A percentile compares a stretch with the other conserved stretches of the same genome.
phyloP scores from a whole-genome alignment of 2,888 invertebrate species.

The Nephrotoma appendiculata region DNA sequence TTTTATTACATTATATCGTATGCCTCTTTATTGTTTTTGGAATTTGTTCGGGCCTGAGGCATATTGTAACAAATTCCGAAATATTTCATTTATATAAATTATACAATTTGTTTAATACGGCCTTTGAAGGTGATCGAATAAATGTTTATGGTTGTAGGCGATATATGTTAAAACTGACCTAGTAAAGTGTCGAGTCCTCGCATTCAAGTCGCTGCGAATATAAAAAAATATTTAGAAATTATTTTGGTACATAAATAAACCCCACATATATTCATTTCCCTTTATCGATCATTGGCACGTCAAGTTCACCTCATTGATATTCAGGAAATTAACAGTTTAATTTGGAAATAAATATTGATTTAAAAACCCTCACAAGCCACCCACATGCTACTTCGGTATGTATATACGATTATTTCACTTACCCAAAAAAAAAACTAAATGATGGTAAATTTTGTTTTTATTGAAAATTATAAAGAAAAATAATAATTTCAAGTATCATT shows the following conservation, averaged over 20 bases:
- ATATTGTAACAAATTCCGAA: background rate
- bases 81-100: background rate
- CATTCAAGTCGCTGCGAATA: background rate
- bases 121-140: background rate
- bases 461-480: background rate
- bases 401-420: background rate
- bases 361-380: background rate
- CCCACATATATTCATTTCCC: background rate
- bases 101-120: background rate
- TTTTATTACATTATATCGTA: background rate
- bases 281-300: background rate
- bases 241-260: background rate
- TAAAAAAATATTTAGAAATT: background rate
- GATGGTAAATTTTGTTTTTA: background rate
- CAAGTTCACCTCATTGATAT: background rate
- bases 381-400: background rate
- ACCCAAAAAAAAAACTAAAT: background rate
- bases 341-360: background rate
- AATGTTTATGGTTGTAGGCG: background rate
- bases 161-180: background rate
- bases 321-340: background rate
- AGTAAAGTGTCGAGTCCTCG: background rate
- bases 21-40: background rate
- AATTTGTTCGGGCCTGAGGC: background rate
- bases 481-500: background rate